A percentile compares a stretch with the other conserved stretches of the same genome.
These are phyloP conservation scores for Drosophila koepferae DNA, from an alignment of 2,888 invertebrate genomes.

Conservation along the genomic window DNA sequence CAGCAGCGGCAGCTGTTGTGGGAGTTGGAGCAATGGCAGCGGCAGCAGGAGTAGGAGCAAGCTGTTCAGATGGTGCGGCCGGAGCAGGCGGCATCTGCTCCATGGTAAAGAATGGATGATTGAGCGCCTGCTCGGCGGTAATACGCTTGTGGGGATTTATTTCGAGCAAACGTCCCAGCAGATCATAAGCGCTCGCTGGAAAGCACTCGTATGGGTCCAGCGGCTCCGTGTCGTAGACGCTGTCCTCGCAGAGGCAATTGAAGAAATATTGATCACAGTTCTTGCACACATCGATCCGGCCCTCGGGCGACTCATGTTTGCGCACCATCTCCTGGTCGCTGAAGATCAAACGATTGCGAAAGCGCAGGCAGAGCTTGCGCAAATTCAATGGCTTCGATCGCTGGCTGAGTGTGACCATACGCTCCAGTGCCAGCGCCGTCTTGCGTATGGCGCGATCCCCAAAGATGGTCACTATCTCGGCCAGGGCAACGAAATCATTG, in stretches of 20 bases:
- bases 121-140: conserved; percentile 90
- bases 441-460: conserved; percentile 90
- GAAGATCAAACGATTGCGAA: conserved; percentile 83
- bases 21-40: background rate
- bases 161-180: conserved; percentile 90
- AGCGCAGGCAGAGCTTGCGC: conserved; percentile 85
- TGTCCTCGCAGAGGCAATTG: conserved; percentile 85
- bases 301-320: conserved; percentile 76
- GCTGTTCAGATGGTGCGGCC: background rate
- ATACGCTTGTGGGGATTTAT: conserved; percentile 91
- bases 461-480: conserved; percentile 92
- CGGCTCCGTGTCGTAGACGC: conserved; percentile 75
- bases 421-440: conserved; percentile 88
- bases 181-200: conserved; percentile 90
- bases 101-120: conserved; percentile 89
- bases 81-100: background rate
- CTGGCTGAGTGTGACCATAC: conserved; percentile 86
- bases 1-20: background rate
- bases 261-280: conserved; percentile 84
- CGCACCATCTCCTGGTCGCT: conserved; percentile 76
- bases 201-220: conserved; percentile 85
- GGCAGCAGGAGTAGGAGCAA: background rate
- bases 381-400: conserved; percentile 86
- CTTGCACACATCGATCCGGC: conserved; percentile 80
- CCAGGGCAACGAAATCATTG: conserved; percentile 91